Evolutionary conservation across 2,113 vertebrate species (phyloP).

Genomic region (Pandion haliaetus): DNA sequence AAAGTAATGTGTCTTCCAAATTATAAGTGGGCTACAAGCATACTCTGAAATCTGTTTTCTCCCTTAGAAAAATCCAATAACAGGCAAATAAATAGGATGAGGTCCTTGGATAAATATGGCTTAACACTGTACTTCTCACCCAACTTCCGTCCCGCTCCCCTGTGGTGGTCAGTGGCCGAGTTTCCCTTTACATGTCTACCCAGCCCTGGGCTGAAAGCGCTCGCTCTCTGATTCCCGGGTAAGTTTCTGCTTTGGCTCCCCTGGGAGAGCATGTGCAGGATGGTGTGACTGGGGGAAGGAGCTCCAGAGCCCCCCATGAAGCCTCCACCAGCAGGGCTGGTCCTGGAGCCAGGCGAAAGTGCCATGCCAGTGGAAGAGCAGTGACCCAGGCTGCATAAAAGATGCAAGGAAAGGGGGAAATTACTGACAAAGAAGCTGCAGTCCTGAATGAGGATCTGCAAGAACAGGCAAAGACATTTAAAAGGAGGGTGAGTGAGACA

Average conservation of each 20-base stretch:
- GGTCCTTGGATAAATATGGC: background rate
- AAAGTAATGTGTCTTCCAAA: background rate
- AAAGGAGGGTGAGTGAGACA: background rate
- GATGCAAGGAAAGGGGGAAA: background rate
- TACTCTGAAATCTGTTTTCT: background rate
- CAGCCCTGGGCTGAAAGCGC: background rate
- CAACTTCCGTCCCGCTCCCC: rapidly evolving
- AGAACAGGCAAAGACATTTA: background rate
- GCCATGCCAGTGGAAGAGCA: rapidly evolving
- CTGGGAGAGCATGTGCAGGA: background rate
- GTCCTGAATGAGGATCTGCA: background rate
- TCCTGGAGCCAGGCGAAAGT: rapidly evolving
- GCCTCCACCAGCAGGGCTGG: too few species aligned
- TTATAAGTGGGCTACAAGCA: background rate
- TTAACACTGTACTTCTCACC: background rate
- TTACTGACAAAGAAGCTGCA: background rate
- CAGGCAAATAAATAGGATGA: background rate
- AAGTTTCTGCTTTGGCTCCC: background rate
- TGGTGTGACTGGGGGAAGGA: background rate
- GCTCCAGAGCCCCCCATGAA: background rate
- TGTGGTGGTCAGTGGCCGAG: rapidly evolving
- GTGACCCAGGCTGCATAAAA: background rate
- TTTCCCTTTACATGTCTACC: background rate
- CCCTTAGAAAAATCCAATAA: background rate
- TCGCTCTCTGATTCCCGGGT: background rate